Conservation (phyloP, 1,140 invertebrate species). For the Megathymus violae region DNA sequence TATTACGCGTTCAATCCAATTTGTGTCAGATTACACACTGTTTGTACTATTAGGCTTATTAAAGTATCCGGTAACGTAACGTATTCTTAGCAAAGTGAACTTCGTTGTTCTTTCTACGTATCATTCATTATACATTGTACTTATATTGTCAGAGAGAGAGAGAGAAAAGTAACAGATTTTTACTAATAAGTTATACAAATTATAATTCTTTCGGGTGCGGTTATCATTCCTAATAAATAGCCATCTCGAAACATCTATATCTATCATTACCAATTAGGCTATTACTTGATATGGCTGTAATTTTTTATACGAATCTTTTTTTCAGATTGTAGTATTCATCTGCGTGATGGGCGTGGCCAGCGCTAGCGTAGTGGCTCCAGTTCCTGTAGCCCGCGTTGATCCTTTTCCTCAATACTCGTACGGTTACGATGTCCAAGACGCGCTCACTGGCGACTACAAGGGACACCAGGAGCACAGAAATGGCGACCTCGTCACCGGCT, state of each 20-base stretch:
- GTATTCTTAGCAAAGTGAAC: constrained; percentile 4
- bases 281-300: too few species aligned
- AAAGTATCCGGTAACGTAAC: constrained; percentile 14
- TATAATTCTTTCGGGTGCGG: too few species aligned
- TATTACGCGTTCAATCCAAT: constrained; percentile 25
- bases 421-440: constrained; percentile 86
- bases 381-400: constrained; percentile 70
- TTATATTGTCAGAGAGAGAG: too few species aligned
- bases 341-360: constrained; percentile 61
- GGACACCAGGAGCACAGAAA: constrained; percentile 86
- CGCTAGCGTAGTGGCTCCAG: constrained; percentile 60
- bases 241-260: too few species aligned
- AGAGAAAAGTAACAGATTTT: too few species aligned
- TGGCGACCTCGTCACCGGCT: constrained; percentile 85
- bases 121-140: too few species aligned
- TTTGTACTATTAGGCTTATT: constrained; percentile 8
- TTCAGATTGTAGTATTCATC: constrained; percentile 81
- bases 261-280: too few species aligned
- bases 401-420: constrained; percentile 86
- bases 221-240: too few species aligned
- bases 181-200: too few species aligned
- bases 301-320: too few species aligned
- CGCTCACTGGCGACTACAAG: constrained; percentile 86
- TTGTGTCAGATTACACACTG: constrained; percentile 3
- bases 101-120: neutral